Evolutionary conservation across 2,113 vertebrate genomes (phyloP).

Genomic region (Phoenicopterus ruber): DNA sequence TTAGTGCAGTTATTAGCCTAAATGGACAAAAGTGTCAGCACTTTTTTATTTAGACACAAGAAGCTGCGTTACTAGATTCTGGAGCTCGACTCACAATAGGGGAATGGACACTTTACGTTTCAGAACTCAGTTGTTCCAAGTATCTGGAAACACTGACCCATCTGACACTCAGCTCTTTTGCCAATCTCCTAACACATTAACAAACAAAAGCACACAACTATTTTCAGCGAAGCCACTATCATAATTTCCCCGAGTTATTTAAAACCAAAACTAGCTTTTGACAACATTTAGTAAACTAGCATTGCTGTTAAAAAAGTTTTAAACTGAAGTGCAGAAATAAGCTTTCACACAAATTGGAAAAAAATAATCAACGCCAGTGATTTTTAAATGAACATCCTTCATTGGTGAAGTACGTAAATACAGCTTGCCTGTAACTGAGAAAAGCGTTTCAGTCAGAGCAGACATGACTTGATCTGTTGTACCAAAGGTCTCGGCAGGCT

Average conservation of each 20-base stretch:
- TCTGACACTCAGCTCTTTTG: background rate
- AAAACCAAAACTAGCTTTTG: background rate
- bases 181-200: background rate
- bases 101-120: background rate
- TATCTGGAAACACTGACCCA: background rate
- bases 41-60: background rate
- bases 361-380: background rate
- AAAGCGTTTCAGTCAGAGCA: background rate
- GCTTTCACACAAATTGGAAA: background rate
- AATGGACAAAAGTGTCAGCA: background rate
- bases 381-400: background rate
- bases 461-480: background rate
- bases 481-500: background rate
- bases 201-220: background rate
- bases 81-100: background rate
- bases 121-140: background rate
- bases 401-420: background rate
- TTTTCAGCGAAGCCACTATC: background rate
- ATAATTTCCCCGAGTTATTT: background rate
- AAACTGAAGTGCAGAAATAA: background rate
- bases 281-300: background rate
- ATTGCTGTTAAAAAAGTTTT: background rate
- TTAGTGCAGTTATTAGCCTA: background rate
- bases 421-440: background rate
- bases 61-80: background rate